These are phyloP conservation scores for Cremastobaeus sp. DNA, from an alignment of 2,888 invertebrate species.

Conservation along the genomic window DNA sequence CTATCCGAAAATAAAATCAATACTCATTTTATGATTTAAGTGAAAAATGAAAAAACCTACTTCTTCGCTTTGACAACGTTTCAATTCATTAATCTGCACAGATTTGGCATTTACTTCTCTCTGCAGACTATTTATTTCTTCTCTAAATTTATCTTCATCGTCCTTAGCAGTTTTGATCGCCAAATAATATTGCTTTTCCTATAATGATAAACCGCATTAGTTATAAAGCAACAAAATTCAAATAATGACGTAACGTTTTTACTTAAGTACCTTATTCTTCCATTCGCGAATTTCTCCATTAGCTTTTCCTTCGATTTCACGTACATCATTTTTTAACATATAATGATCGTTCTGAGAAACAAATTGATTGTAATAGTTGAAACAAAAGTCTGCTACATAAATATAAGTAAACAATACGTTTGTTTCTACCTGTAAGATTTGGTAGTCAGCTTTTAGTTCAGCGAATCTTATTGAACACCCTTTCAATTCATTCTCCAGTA, in stretches of 20 bases:
- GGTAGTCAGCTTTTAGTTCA: slow-evolving; percentile 69
- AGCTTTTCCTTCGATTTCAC: slow-evolving; percentile 63
- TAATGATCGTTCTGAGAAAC: slow-evolving; percentile 69
- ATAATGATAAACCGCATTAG: slow-evolving; percentile 5
- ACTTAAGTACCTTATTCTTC: slow-evolving; percentile 62
- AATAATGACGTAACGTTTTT: too few relatives aligned
- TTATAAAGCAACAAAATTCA: not conserved
- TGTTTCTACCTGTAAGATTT: slow-evolving; percentile 68
- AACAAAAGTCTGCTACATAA: too few relatives aligned
- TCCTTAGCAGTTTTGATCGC: slow-evolving; percentile 61
- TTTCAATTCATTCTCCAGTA: slow-evolving; percentile 66
- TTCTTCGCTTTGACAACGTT: slow-evolving; percentile 61
- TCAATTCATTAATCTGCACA: slow-evolving; percentile 62
- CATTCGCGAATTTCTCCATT: slow-evolving; percentile 66
- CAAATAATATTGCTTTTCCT: slow-evolving; percentile 67
- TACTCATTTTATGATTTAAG: too few relatives aligned
- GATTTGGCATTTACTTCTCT: slow-evolving; percentile 62
- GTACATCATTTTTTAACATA: slow-evolving; percentile 66
- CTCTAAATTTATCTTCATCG: slow-evolving; percentile 64
- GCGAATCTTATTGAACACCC: slow-evolving; percentile 68
- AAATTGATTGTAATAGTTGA: too few relatives aligned
- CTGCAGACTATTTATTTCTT: slow-evolving; percentile 65
- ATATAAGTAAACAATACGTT: too few relatives aligned
- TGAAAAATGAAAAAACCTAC: too few relatives aligned
- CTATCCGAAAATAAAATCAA: too few relatives aligned